A percentile compares a stretch with the other conserved stretches of the same genome.
phyloP scores from a whole-genome alignment of 2,797 vertebrate species.

The Myoxocephalus aenaeus region DNA sequence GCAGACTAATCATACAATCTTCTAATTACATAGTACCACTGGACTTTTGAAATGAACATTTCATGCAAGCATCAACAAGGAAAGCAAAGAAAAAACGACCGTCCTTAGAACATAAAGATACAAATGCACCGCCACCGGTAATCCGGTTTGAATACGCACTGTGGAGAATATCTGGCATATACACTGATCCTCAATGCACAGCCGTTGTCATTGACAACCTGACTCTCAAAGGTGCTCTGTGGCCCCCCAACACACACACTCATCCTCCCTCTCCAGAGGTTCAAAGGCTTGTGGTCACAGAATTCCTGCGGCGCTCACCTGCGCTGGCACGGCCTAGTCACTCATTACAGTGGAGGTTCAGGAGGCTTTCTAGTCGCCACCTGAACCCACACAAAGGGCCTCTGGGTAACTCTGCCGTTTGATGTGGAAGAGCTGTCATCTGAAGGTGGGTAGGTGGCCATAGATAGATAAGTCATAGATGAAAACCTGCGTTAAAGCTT shows the following conservation, averaged over 20 bases:
- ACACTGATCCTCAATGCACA: constrained; percentile 26
- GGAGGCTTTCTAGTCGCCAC: constrained; percentile 67
- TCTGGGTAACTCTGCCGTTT: constrained; percentile 76
- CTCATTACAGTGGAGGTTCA: constrained; percentile 71
- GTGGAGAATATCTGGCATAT: background rate
- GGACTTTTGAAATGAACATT: constrained; percentile 4
- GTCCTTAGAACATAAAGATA: background rate
- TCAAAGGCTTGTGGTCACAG: constrained; percentile 74
- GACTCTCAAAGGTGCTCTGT: constrained; percentile 14
- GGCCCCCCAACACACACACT: background rate
- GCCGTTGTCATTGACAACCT: constrained; percentile 16
- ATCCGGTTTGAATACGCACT: background rate
- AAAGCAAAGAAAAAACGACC: background rate
- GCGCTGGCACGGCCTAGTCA: constrained; percentile 68
- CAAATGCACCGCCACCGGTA: background rate
- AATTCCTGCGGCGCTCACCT: constrained; percentile 80
- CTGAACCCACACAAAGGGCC: constrained; percentile 80
- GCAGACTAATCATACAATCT: background rate
- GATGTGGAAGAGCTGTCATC: constrained; percentile 77
- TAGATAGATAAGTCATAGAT: constrained; percentile 56
- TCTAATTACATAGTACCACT: background rate
- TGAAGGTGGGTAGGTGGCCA: constrained; percentile 50
- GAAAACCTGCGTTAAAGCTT: constrained; percentile 53
- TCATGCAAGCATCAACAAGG: background rate
- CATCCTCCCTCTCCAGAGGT: constrained; percentile 29